Evolutionary conservation across 2,113 vertebrate species (phyloP), one percentile per base, ranked within the genome.

Genomic region (Strix aluco): DNA sequence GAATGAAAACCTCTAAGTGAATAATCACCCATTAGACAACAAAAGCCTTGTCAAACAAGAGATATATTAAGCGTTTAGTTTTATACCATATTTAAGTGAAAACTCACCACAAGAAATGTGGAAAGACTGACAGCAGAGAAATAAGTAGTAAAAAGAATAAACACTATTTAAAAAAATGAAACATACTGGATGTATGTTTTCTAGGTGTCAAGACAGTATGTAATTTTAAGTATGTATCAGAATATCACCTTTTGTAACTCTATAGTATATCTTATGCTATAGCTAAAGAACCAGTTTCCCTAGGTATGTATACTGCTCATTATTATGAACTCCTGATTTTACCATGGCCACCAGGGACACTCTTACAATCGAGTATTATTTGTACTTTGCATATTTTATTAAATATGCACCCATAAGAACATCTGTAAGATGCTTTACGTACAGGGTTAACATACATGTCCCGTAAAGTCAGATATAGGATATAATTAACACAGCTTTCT

Each of bases 41-140:
- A 88, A 88, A 96, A 54, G 11, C 61, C 38, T 74, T 84, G 30
- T 84, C 57, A 95, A 93, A 94, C n/a, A 89, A 52, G 11, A 63
- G 9, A 38, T 18, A 11, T 18, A 86, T 36, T 15, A 74, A 75
- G 9, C 30, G 15, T 27, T 47, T 10, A 77, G 30, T 83, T 94
- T 86, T 40, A 77, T 21, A 52, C 13, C 5, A 32, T 17, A 49
- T 30, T 79, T 73, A 93, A 88, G 6, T 29, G 22, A 80, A 90
- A 87, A 52, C 17, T 79, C 55, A 85, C 49, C 51, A 75, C 3
- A 80, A 46, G 27, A 74, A 82, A 82, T 11, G 15, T 42, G 32
- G n/a, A 72, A 92, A 85, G 87, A 54, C 2, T 16, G 17, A 72
- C 13, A 84, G 47, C 10, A 88, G 49, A 88, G 55, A 73, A 92